Percentiles rank a stretch among this genome's conserved stretches.
These are phyloP conservation scores for Microchrysa polita DNA, from an alignment of 2,888 invertebrate species.

Conservation along the genomic window DNA sequence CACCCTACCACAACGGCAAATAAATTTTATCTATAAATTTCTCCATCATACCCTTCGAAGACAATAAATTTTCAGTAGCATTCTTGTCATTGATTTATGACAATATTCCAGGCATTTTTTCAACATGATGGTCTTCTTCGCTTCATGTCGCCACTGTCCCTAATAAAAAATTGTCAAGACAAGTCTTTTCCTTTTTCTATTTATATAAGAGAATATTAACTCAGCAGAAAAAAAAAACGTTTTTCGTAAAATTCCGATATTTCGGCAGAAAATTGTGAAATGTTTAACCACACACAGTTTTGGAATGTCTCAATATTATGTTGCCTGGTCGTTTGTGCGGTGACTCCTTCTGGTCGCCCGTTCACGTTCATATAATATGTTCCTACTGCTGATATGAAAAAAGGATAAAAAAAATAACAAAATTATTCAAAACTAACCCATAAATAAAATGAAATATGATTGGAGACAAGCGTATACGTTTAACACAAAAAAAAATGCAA, in stretches of 20 bases:
- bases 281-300: not conserved
- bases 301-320: no score
- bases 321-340: not conserved
- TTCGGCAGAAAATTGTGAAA: not conserved
- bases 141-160: not conserved
- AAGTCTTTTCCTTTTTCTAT: slow-evolving; percentile 6
- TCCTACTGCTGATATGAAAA: slow-evolving; percentile 9
- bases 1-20: no score
- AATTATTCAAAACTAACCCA: slow-evolving; percentile 48
- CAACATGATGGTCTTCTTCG: not conserved
- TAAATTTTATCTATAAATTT: no score
- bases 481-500: not conserved
- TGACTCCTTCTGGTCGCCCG: not conserved
- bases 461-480: slow-evolving; percentile 34
- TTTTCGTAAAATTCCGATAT: slow-evolving; percentile 9
- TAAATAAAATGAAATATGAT: slow-evolving; percentile 43
- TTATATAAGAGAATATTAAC: not conserved
- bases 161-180: slow-evolving; percentile 16
- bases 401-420: slow-evolving; percentile 47
- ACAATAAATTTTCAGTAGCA: not conserved
- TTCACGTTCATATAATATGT: slow-evolving; percentile 42
- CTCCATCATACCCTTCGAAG: no score
- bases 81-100: slow-evolving; percentile 44
- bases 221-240: slow-evolving; percentile 1
- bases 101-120: slow-evolving; percentile 36